phyloP scores from a whole-genome alignment of 2,797 vertebrate species.

The Harpagifer antarcticus region DNA sequence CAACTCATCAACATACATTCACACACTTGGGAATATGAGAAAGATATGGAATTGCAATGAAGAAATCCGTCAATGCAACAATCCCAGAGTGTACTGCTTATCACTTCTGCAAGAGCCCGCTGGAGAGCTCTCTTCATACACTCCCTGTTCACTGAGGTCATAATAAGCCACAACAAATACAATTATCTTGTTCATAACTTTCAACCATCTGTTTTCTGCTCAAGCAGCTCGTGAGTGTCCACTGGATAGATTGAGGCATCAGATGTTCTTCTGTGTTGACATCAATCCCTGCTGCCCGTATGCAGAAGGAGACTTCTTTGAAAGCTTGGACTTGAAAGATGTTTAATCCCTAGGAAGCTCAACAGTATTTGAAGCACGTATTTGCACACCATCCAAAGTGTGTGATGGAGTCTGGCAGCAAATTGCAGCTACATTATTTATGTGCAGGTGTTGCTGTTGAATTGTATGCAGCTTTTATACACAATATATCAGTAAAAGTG shows the following conservation, averaged over 20 bases:
- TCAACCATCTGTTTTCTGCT: slow-evolving; percentile 32
- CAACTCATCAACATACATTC: slow-evolving; percentile 11
- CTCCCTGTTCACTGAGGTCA: slow-evolving; percentile 26
- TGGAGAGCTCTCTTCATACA: slow-evolving; percentile 13
- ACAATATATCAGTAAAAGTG: neutral
- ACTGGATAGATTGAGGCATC: slow-evolving; percentile 3
- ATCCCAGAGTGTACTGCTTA: slow-evolving; percentile 35
- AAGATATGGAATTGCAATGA: slow-evolving; percentile 15
- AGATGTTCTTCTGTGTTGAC: slow-evolving; percentile 6
- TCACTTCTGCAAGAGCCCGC: neutral
- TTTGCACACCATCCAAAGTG: slow-evolving; percentile 33
- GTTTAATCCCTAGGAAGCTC: slow-evolving; percentile 13
- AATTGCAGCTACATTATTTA: slow-evolving; percentile 35
- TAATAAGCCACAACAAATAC: slow-evolving; percentile 25
- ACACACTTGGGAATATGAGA: slow-evolving; percentile 36
- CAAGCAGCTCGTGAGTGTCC: slow-evolving; percentile 8
- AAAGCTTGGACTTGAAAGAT: slow-evolving; percentile 16
- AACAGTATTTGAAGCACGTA: neutral
- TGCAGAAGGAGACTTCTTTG: neutral
- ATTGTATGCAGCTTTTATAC: neutral
- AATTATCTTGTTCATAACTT: slow-evolving; percentile 12
- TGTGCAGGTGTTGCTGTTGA: slow-evolving; percentile 20
- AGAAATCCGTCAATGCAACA: slow-evolving; percentile 25
- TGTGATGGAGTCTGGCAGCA: slow-evolving; percentile 15
- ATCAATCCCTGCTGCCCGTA: neutral